Conservation (phyloP, 2,113 vertebrate species). For the Megaptera novaeangliae region DNA sequence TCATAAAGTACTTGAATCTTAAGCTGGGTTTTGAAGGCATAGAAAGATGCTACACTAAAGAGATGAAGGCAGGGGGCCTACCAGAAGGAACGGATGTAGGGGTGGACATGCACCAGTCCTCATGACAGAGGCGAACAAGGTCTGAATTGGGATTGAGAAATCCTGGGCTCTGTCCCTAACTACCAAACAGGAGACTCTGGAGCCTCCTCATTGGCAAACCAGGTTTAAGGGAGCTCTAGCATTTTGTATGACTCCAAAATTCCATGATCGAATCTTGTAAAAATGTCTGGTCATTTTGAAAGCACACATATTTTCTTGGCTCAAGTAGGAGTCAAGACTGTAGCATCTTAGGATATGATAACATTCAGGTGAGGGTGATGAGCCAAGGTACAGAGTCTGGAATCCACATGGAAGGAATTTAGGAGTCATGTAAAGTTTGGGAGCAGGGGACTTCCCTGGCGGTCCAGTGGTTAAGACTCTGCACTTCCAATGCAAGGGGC, state of each 20-base stretch:
- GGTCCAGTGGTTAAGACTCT: too few species aligned
- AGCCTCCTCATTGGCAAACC: neutral
- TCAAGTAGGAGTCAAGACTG: neutral
- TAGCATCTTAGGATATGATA: neutral
- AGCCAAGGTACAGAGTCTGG: neutral
- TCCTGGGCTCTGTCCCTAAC: neutral
- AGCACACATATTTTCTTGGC: neutral
- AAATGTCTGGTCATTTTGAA: neutral
- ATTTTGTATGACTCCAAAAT: neutral
- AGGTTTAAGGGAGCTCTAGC: neutral
- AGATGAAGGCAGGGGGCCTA: neutral
- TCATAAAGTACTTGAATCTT: neutral
- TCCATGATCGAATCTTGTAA: neutral
- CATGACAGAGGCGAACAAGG: neutral
- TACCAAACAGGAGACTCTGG: neutral
- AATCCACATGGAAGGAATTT: neutral
- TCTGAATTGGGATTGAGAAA: neutral
- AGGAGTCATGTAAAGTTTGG: neutral
- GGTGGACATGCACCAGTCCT: neutral
- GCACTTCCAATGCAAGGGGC: too few species aligned
- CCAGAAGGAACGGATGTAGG: neutral
- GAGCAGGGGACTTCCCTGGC: neutral
- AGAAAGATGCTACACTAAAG: neutral
- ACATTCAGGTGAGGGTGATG: neutral
- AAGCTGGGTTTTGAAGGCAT: neutral